Percentiles rank a stretch among this genome's conserved stretches.
phyloP scores from a whole-genome alignment of 1,140 invertebrate species.

The Drusus annulatus region DNA sequence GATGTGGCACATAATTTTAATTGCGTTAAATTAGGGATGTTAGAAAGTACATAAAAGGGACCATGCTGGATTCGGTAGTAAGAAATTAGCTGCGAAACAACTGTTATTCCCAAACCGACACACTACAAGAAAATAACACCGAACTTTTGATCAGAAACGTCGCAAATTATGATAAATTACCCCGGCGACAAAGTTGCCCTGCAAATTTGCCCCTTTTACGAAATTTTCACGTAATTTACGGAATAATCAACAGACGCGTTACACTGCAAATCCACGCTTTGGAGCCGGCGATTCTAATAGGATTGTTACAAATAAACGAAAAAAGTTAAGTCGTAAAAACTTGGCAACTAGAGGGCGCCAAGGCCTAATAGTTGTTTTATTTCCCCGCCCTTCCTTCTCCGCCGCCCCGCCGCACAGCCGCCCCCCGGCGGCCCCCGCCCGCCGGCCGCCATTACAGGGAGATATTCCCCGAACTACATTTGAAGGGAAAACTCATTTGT shows the following conservation, averaged over 20 bases:
- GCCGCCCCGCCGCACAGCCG: background rate
- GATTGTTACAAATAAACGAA: constrained; percentile 57
- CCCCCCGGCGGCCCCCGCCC: background rate
- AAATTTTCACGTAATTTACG: constrained; percentile 49
- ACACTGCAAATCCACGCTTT: constrained; percentile 37
- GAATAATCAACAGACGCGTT: constrained; percentile 37
- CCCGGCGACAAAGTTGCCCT: constrained; percentile 29
- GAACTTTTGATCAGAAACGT: constrained; percentile 38
- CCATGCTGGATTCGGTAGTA: background rate
- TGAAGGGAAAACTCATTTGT: constrained; percentile 42
- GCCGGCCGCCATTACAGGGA: no score
- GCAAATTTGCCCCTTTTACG: constrained; percentile 37
- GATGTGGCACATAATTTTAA: no score
- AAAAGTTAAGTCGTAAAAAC: constrained; percentile 58
- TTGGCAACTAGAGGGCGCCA: constrained; percentile 52
- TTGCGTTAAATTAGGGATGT: no score
- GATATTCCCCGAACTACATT: constrained; percentile 36
- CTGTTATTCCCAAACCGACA: constrained; percentile 22
- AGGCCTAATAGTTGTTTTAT: constrained; percentile 55
- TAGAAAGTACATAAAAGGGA: background rate
- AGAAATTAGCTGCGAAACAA: constrained; percentile 31
- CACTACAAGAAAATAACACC: constrained; percentile 37
- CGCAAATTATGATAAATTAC: constrained; percentile 42
- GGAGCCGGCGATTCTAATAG: constrained; percentile 51
- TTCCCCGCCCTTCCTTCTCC: no score